These are phyloP conservation scores for Eristalis arbustorum DNA, from an alignment of 2,888 invertebrate genomes.

Conservation along the genomic window DNA sequence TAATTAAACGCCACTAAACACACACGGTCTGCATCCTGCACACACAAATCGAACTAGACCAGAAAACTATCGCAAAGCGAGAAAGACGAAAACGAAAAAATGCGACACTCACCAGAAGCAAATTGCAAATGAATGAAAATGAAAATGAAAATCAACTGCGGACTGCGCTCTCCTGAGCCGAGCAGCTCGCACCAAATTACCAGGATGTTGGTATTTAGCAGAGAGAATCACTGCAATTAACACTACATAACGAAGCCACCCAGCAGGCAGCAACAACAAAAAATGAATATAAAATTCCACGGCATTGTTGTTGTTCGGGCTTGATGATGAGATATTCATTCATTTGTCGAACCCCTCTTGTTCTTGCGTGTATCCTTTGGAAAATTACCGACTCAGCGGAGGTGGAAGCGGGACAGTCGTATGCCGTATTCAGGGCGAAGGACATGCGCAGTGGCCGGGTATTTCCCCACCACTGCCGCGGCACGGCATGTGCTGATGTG, in stretches of 20 bases:
- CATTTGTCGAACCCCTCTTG: constrained; percentile 61
- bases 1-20: background rate
- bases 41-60: constrained; percentile 5
- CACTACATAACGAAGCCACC: constrained; percentile 69
- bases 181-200: constrained; percentile 57
- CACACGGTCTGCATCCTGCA: background rate
- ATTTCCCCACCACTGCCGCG: constrained; percentile 58
- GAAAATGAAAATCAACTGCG: constrained; percentile 67
- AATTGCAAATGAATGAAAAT: constrained; percentile 64
- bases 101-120: constrained; percentile 66
- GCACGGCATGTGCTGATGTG: background rate
- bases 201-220: constrained; percentile 71
- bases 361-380: constrained; percentile 37
- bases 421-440: background rate
- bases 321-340: constrained; percentile 68
- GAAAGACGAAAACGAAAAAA: background rate
- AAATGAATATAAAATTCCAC: background rate
- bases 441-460: constrained; percentile 49
- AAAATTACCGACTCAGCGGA: constrained; percentile 10
- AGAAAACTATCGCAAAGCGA: constrained; percentile 12
- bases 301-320: constrained; percentile 34
- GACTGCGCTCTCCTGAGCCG: constrained; percentile 43
- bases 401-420: constrained; percentile 39
- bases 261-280: background rate
- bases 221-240: constrained; percentile 71